Evolutionary conservation across 1,140 invertebrate species (phyloP).

Genomic region (Geopemphigus sp.): DNA sequence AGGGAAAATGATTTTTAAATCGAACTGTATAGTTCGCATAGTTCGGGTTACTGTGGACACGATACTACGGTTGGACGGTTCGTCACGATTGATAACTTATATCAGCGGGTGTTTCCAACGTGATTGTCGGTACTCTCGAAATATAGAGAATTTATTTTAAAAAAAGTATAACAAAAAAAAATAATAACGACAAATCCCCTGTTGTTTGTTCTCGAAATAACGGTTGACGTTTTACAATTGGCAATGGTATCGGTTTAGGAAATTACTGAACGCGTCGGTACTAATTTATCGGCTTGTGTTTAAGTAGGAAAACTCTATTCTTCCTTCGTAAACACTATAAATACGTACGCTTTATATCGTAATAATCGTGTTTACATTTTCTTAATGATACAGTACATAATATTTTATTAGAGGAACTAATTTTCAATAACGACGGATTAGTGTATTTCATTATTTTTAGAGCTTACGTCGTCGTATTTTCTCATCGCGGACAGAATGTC

Average conservation of each 20-base stretch:
- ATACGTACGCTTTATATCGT: not conserved
- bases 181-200: slow-evolving; percentile 25
- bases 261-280: slow-evolving; percentile 1
- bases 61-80: not conserved
- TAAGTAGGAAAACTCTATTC: not conserved
- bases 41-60: not conserved
- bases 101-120: slow-evolving; percentile 16
- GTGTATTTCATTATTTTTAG: not conserved
- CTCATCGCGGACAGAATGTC: not conserved
- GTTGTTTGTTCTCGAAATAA: slow-evolving; percentile 11
- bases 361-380: slow-evolving; percentile 2
- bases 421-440: slow-evolving; percentile 31
- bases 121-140: not conserved
- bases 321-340: slow-evolving; percentile 22
- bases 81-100: slow-evolving; percentile 10
- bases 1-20: not conserved
- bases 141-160: not conserved
- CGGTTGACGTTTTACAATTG: slow-evolving; percentile 26
- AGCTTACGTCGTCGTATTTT: not conserved
- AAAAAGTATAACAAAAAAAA: slow-evolving; percentile 10
- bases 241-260: slow-evolving; percentile 22
- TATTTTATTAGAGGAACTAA: slow-evolving; percentile 40
- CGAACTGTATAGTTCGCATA: not conserved
- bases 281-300: slow-evolving; percentile 14
- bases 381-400: not conserved